A percentile compares a stretch with the other conserved stretches of the same genome.
phyloP scores from a whole-genome alignment of 2,888 invertebrate species.

The Spodoptera picta region DNA sequence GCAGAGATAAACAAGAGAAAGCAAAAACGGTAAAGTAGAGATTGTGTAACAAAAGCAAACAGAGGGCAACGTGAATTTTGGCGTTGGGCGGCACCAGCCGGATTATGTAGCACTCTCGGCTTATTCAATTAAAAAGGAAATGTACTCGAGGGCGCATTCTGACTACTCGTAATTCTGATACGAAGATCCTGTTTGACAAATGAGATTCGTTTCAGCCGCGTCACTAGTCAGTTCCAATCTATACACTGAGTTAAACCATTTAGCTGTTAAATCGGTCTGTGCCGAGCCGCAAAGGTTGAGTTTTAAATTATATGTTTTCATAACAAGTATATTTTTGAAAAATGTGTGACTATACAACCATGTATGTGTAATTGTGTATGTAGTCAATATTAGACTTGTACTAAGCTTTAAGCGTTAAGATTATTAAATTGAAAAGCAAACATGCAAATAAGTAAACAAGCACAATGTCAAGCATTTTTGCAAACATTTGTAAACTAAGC shows the following conservation, averaged over 20 bases:
- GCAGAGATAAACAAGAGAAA: constrained; percentile 55
- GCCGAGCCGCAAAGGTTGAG: background rate
- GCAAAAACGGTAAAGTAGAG: constrained; percentile 66
- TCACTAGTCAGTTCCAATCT: constrained; percentile 34
- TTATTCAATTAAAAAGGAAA: constrained; percentile 82
- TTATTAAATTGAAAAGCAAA: constrained; percentile 10
- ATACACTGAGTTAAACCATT: constrained; percentile 12
- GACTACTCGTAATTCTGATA: constrained; percentile 71
- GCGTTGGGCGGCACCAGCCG: constrained; percentile 69
- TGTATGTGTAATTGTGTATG: too few species aligned
- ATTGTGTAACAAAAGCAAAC: constrained; percentile 73
- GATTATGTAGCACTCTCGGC: constrained; percentile 79
- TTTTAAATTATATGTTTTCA: constrained; percentile 1
- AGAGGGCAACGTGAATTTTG: constrained; percentile 69
- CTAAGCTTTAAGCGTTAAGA: too few species aligned
- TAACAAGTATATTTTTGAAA: background rate
- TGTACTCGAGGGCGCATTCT: constrained; percentile 68
- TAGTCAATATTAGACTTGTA: too few species aligned
- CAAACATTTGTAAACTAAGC: background rate
- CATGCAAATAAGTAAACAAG: constrained; percentile 5
- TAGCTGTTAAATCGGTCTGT: constrained; percentile 7
- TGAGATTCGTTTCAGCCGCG: constrained; percentile 62
- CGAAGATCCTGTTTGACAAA: constrained; percentile 68
- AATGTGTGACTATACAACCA: too few species aligned
- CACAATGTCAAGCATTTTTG: background rate